Conservation (phyloP, 1,140 invertebrate genomes). For the Samia ricini region DNA sequence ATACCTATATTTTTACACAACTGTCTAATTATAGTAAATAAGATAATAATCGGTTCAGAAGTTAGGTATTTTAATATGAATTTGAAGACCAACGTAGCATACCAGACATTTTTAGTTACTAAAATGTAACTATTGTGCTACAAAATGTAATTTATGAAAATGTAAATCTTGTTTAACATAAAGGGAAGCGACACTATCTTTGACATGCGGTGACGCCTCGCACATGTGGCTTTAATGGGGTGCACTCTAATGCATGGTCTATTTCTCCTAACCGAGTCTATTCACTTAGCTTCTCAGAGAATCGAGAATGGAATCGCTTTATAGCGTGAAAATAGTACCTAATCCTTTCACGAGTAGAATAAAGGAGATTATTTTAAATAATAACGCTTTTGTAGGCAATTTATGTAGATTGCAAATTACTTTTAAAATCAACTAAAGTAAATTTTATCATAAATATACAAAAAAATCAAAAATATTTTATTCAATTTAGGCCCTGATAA, state of each 20-base stretch:
- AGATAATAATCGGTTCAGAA: background rate
- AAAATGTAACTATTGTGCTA: background rate
- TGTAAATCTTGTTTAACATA: background rate
- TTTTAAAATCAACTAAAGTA: no score
- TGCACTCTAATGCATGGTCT: slow-evolving; percentile 58
- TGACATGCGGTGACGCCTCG: slow-evolving; percentile 40
- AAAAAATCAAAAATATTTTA: no score
- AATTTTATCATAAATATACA: no score
- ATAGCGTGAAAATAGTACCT: slow-evolving; percentile 5
- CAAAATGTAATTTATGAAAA: no score
- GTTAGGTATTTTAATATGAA: background rate
- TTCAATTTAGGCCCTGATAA: no score
- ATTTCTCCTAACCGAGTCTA: slow-evolving; percentile 39
- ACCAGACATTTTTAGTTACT: background rate
- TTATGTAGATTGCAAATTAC: background rate
- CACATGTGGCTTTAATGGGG: slow-evolving; percentile 68
- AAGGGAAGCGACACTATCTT: slow-evolving; percentile 1
- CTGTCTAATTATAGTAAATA: no score
- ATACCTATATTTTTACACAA: no score
- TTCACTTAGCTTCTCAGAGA: slow-evolving; percentile 41
- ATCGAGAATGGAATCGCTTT: slow-evolving; percentile 29
- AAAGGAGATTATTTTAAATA: background rate
- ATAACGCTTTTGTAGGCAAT: background rate
- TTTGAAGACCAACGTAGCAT: background rate
- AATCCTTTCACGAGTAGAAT: background rate